These are phyloP conservation scores for Batillaria attramentaria DNA, from an alignment of 1,140 invertebrate genomes.

Conservation along the genomic window DNA sequence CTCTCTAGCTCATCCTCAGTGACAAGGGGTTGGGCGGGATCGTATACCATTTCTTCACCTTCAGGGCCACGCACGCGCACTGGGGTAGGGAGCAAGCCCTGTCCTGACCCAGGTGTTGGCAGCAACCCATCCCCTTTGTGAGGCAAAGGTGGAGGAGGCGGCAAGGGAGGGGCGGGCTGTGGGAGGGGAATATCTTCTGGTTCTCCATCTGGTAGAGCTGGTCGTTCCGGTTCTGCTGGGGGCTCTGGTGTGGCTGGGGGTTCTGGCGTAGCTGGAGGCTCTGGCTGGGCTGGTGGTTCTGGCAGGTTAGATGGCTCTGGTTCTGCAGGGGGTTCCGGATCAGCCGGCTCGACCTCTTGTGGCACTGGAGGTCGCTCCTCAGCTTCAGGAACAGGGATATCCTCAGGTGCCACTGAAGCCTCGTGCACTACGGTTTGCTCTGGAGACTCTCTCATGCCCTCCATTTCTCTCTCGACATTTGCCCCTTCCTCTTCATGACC, in stretches of 20 bases:
- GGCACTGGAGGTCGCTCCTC: too few relatives aligned
- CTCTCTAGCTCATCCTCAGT: conserved; percentile 44
- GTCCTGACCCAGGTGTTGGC: conserved; percentile 1
- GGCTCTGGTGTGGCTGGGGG: background rate
- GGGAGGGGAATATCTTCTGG: background rate
- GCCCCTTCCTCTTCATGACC: background rate
- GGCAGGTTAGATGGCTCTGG: too few relatives aligned
- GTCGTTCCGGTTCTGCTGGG: background rate
- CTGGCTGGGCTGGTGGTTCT: too few relatives aligned
- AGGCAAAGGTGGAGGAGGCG: background rate
- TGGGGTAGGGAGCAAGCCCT: background rate
- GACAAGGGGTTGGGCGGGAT: conserved; percentile 52
- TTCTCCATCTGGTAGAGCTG: conserved; percentile 6
- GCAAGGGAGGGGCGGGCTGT: background rate
- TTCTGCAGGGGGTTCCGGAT: background rate
- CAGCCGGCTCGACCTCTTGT: background rate
- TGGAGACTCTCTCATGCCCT: too few relatives aligned
- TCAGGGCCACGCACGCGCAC: conserved; percentile 15
- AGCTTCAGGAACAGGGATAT: background rate
- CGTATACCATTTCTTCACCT: conserved; percentile 45
- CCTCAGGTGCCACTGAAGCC: too few relatives aligned
- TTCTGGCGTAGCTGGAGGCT: background rate
- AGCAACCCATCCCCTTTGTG: background rate
- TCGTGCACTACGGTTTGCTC: too few relatives aligned
- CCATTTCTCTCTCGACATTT: background rate